Evolutionary conservation across 2,888 invertebrate genomes (phyloP).

Genomic region (Eutolmus rufibarbis): DNA sequence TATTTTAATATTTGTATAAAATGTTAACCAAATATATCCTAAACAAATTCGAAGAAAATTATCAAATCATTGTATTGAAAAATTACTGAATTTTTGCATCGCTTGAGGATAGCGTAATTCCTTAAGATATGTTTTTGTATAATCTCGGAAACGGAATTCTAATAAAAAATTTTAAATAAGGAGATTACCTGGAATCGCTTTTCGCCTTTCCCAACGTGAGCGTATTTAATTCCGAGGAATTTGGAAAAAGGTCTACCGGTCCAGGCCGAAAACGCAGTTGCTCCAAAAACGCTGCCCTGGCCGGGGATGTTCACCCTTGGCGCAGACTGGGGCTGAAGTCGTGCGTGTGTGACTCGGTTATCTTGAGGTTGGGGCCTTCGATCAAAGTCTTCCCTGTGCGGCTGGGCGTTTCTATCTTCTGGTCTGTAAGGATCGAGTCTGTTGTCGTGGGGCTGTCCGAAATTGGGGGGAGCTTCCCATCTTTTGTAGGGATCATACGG

Average conservation of each 20-base stretch:
- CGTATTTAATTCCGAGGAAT: constrained; percentile 60
- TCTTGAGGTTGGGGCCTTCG: neutral
- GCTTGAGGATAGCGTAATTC: no score
- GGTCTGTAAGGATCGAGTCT: neutral
- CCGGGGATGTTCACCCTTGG: constrained; percentile 55
- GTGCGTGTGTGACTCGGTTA: neutral
- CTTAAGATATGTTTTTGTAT: no score
- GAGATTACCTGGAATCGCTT: constrained; percentile 57
- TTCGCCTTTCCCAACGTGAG: constrained; percentile 57
- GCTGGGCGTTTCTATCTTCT: neutral
- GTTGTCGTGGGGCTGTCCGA: neutral
- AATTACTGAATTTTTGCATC: no score
- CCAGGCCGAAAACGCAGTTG: constrained; percentile 56
- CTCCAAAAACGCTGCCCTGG: constrained; percentile 56
- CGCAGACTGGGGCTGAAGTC: neutral
- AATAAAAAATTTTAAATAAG: no score
- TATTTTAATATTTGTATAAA: no score
- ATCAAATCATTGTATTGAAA: no score
- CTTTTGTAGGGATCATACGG: neutral
- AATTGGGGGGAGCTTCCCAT: neutral
- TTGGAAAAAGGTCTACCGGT: constrained; percentile 56
- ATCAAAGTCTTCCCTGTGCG: neutral
- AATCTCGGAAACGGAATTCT: no score
- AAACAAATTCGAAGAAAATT: no score
- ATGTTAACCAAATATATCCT: no score